A percentile compares a stretch with the other conserved stretches of the same genome.
These are phyloP conservation scores for Coleophora flavipennella DNA, from an alignment of 2,888 invertebrate species.

Conservation along the genomic window DNA sequence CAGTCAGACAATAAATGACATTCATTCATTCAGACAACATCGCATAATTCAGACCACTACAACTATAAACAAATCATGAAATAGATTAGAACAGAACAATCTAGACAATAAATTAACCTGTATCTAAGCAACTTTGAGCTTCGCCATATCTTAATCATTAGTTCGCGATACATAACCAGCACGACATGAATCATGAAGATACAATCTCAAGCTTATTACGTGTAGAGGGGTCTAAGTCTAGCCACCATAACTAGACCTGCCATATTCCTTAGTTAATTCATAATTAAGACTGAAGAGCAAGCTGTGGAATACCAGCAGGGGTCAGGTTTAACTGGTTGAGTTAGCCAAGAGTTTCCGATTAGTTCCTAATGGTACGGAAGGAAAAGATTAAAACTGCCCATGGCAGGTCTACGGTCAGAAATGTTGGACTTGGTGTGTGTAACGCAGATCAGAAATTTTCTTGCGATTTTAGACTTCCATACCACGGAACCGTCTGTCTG, in stretches of 20 bases:
- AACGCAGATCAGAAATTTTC: too few species aligned
- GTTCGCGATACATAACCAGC: constrained; percentile 14
- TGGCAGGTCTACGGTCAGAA: constrained; percentile 7
- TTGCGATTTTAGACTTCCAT: too few species aligned
- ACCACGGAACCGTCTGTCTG: too few species aligned
- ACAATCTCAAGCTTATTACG: constrained; percentile 24
- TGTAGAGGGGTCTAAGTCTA: constrained; percentile 22
- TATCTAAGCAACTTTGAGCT: too few species aligned
- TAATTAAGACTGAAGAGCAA: too few species aligned
- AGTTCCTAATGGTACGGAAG: constrained; percentile 45
- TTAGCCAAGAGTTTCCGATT: constrained; percentile 39
- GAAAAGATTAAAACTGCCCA: constrained; percentile 32
- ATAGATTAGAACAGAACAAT: too few species aligned
- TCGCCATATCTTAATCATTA: neutral
- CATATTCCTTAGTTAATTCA: neutral
- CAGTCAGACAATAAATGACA: too few species aligned
- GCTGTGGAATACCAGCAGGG: constrained; percentile 2
- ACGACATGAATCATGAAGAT: constrained; percentile 26
- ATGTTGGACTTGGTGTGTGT: too few species aligned
- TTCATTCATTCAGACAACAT: too few species aligned
- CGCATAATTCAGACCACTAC: too few species aligned
- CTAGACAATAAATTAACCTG: too few species aligned
- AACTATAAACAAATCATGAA: too few species aligned
- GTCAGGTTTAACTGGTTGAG: constrained; percentile 26
- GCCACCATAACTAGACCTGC: constrained; percentile 21